A percentile compares a stretch with the other conserved stretches of the same genome.
phyloP scores from a whole-genome alignment of 2,888 invertebrate genomes.

The Lymantria dispar region DNA sequence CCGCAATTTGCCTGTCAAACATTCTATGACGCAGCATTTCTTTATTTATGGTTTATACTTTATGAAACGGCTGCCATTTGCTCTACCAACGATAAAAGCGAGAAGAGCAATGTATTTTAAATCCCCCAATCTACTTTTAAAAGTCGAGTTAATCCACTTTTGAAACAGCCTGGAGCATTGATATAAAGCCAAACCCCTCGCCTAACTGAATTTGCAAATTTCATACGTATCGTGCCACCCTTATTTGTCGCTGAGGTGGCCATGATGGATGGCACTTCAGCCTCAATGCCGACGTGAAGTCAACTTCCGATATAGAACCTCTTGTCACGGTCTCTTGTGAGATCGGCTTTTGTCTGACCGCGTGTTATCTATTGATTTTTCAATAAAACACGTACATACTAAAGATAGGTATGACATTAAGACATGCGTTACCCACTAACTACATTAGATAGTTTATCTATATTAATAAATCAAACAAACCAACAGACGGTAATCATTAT shows the following conservation, averaged over 20 bases:
- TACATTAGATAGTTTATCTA: no score
- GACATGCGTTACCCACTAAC: no score
- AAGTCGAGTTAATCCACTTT: background rate
- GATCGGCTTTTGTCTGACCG: no score
- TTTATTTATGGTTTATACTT: background rate
- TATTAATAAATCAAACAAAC: no score
- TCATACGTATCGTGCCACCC: conserved; percentile 3
- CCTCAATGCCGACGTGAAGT: conserved; percentile 16
- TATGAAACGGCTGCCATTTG: background rate
- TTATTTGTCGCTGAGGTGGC: conserved; percentile 21
- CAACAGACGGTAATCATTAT: no score
- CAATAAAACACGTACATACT: no score
- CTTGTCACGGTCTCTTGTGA: conserved; percentile 3
- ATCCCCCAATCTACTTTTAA: background rate
- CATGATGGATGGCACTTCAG: conserved; percentile 32
- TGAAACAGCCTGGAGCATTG: background rate
- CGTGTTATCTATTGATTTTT: no score
- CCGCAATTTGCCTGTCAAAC: background rate
- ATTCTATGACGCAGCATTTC: background rate
- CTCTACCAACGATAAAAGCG: background rate
- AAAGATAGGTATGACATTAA: no score
- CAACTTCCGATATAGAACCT: conserved; percentile 15
- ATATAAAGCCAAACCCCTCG: background rate
- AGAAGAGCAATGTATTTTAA: background rate
- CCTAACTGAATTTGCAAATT: conserved; percentile 1